Evolutionary conservation across 2,888 invertebrate species (phyloP).

Genomic region (Polydrusus cervinus): DNA sequence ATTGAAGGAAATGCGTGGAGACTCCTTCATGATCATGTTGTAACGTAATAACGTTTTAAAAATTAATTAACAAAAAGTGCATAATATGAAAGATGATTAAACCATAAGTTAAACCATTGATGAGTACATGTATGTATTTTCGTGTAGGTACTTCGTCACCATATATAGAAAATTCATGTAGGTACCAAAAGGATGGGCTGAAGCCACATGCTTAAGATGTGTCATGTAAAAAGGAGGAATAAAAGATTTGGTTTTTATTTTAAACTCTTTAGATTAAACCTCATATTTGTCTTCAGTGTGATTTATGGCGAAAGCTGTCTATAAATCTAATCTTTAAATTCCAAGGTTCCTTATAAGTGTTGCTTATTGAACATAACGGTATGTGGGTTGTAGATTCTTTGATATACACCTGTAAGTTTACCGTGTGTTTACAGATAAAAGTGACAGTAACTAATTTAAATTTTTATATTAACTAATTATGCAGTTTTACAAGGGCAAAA

Average conservation of each 20-base stretch:
- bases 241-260: background rate
- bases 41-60: background rate
- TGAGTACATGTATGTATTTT: background rate
- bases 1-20: constrained; percentile 14
- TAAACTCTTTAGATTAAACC: background rate
- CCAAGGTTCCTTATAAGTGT: constrained; percentile 29
- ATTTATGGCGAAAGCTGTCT: constrained; percentile 17
- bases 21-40: background rate
- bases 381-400: constrained; percentile 36
- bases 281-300: background rate
- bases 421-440: background rate
- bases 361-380: constrained; percentile 31
- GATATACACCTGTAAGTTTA: constrained; percentile 27
- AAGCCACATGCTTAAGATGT: background rate
- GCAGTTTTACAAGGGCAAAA: background rate
- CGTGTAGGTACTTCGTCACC: constrained; percentile 13
- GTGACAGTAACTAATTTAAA: constrained; percentile 1
- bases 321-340: constrained; percentile 27
- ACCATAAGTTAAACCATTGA: background rate
- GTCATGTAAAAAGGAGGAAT: background rate
- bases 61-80: background rate
- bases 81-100: background rate
- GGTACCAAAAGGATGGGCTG: constrained; percentile 2
- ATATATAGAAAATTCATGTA: constrained; percentile 12
- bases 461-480: background rate